phyloP scores from a whole-genome alignment of 2,888 invertebrate species.

The Metopia argyrocephala region DNA sequence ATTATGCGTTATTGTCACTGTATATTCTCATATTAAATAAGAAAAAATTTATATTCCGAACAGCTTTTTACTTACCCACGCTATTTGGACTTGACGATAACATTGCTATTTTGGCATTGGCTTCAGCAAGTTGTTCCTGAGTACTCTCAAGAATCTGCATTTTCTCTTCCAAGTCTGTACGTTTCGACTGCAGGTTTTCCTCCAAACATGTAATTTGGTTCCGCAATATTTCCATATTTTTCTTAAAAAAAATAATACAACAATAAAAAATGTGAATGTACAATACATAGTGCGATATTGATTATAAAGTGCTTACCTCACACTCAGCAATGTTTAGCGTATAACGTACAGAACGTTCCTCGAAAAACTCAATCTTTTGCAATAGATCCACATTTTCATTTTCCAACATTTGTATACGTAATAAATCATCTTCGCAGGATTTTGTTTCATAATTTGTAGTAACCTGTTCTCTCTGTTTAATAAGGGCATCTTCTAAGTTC shows the following conservation, averaged over 20 bases:
- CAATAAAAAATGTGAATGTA: no score
- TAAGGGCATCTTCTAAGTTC: constrained; percentile 63
- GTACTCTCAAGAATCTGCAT: constrained; percentile 73
- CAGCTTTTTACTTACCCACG: constrained; percentile 71
- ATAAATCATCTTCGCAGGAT: constrained; percentile 51
- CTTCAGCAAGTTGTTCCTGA: constrained; percentile 76
- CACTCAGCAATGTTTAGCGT: constrained; percentile 73
- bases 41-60: no score
- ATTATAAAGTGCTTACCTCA: constrained; percentile 69
- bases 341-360: constrained; percentile 69
- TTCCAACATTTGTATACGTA: constrained; percentile 67
- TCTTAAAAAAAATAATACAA: constrained; percentile 65
- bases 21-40: no score
- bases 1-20: no score
- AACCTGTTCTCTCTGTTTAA: constrained; percentile 22
- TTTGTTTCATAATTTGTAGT: constrained; percentile 32
- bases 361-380: constrained; percentile 72
- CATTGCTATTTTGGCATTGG: constrained; percentile 74
- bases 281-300: background rate
- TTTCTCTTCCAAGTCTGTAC: constrained; percentile 76
- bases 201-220: constrained; percentile 75
- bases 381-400: constrained; percentile 73
- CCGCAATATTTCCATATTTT: constrained; percentile 73
- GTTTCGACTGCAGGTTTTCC: constrained; percentile 76
- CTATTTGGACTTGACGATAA: constrained; percentile 71